phyloP scores from a whole-genome alignment of 2,888 invertebrate genomes.

The Peribatodes rhomboidaria region DNA sequence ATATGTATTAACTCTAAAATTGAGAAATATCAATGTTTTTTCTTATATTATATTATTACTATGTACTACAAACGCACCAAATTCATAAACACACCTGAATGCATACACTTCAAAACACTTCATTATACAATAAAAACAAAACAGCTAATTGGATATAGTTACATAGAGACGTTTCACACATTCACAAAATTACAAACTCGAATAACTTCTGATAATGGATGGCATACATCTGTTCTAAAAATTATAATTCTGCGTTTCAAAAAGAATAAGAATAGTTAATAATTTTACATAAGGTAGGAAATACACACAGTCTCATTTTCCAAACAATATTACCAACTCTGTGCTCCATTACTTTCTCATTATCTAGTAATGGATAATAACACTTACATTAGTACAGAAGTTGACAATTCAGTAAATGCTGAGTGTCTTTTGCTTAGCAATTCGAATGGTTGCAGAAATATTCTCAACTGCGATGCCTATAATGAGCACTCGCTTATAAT shows the following conservation, averaged over 20 bases:
- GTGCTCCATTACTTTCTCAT: not conserved
- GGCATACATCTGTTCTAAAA: too few species aligned
- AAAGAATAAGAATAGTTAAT: not conserved
- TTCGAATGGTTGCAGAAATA: not conserved
- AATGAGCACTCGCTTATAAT: not conserved
- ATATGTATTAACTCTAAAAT: not conserved
- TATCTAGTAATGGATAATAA: slow-evolving; percentile 3
- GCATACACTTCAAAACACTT: not conserved
- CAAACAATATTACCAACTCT: not conserved
- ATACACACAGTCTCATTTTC: not conserved
- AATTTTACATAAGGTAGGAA: not conserved
- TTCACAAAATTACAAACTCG: not conserved
- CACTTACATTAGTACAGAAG: not conserved
- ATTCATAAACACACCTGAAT: not conserved
- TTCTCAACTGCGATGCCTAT: not conserved
- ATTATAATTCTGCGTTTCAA: too few species aligned
- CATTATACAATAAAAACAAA: not conserved
- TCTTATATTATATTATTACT: not conserved
- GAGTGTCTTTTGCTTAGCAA: slow-evolving; percentile 3
- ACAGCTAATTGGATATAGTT: not conserved
- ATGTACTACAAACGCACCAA: not conserved
- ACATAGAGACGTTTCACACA: not conserved
- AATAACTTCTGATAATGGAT: too few species aligned
- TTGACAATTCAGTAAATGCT: not conserved
- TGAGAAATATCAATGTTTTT: not conserved